Percentiles rank a stretch among this genome's conserved stretches.
Conservation (phyloP, 2,888 invertebrate species). For the Helobdella robusta region DNA sequence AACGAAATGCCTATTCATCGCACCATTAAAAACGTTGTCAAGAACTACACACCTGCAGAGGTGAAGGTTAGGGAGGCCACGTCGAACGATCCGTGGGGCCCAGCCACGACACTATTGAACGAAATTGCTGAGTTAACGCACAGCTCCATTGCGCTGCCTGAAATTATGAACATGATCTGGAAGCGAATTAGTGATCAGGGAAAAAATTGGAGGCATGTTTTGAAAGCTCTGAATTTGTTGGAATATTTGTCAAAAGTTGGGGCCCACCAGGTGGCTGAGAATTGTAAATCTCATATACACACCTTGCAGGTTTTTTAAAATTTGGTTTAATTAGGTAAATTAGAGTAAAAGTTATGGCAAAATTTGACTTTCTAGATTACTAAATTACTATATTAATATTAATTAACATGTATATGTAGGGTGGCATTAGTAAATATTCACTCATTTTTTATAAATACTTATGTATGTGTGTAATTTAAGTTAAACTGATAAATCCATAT, state of each 20-base stretch:
- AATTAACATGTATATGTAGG: too few species aligned
- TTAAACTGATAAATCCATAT: too few species aligned
- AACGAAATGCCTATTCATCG: slow-evolving; percentile 60
- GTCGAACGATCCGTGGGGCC: slow-evolving; percentile 99
- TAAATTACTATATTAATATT: too few species aligned
- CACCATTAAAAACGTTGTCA: slow-evolving; percentile 95
- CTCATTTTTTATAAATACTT: too few species aligned
- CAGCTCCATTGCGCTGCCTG: slow-evolving; percentile 96
- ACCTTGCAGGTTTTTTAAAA: not conserved
- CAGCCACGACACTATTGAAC: slow-evolving; percentile 94
- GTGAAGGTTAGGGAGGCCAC: slow-evolving; percentile 98
- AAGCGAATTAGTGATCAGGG: slow-evolving; percentile 97
- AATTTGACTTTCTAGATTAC: too few species aligned
- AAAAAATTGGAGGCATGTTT: slow-evolving; percentile 98
- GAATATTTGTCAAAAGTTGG: slow-evolving; percentile 99
- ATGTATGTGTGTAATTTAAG: too few species aligned
- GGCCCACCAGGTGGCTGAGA: slow-evolving; percentile 78
- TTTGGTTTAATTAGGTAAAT: too few species aligned
- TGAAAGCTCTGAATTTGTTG: slow-evolving; percentile 83
- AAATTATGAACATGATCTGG: slow-evolving; percentile 99
- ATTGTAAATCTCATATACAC: slow-evolving; percentile 74
- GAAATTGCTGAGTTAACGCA: slow-evolving; percentile 98
- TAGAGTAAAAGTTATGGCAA: too few species aligned
- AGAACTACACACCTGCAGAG: slow-evolving; percentile 98
- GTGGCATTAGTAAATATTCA: too few species aligned